Base-by-base conservation (phyloP, 1,140 invertebrate genomes). In the Drosophila ercepeae region DNA sequence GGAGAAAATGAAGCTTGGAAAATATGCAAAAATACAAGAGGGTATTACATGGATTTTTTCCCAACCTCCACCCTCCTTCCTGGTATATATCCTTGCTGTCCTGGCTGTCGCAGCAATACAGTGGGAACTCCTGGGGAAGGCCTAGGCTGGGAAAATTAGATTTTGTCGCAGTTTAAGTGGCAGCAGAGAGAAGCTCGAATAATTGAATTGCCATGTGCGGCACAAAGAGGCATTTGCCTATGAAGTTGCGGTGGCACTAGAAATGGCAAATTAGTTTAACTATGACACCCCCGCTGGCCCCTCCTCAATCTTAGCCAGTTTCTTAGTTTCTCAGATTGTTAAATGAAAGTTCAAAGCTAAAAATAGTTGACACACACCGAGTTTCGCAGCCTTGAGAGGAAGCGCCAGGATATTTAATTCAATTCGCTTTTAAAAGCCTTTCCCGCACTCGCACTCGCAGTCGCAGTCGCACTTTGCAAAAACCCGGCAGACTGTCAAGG, bases 101-200 rank as follows among this genome's bases (percentile, higher is more conserved):
- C 2, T 21, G 25, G 7, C n/a, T n/a, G n/a, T n/a, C n/a, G n/a
- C n/a, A n/a, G n/a, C n/a, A n/a, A n/a, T 32, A 32, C 29, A 32
- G 29, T 32, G 9, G 3, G 11, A 1, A 32, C 16, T n/a, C 27
- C 27, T 23, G 41, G 50, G 11, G 60, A 50, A 29, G 45, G 27
- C 45, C 65, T 27, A 61, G 45, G 57, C 52, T 34, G 60, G 45
- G 57, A 52, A 78, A 78, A 83, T 83, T 83, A 59, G 75, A 75
- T 79, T 74, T 59, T 32, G 34, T 21, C 34, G 8, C 32, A 51
- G 63, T 64, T 65, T 52, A 71, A 59, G 57, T 44, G 36, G 64
- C 46, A 39, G 45, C 50, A 42, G 57, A 57, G 29, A 64, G 36
- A 5, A 55, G 53, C 32, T 18, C 39, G 57, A 48, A 49, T 59